Evolutionary conservation across 1,140 invertebrate species (phyloP).

Genomic region (Drosophila sucinea): DNA sequence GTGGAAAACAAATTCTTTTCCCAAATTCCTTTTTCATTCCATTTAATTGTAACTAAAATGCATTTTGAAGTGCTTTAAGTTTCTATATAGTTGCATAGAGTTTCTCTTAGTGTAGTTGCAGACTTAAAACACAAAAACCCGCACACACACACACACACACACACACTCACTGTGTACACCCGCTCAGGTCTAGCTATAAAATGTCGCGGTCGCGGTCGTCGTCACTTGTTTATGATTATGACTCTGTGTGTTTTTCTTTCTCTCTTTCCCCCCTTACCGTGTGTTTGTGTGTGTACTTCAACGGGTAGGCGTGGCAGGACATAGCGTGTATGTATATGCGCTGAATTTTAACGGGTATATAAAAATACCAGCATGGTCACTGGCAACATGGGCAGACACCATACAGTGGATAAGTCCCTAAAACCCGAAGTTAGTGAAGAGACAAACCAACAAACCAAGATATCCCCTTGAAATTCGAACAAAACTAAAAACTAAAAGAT

Average conservation of each 20-base stretch:
- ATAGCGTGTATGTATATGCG: constrained; percentile 37
- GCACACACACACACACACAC: too few species aligned
- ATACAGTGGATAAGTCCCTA: constrained; percentile 9
- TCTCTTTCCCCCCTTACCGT: not conserved
- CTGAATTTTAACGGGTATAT: constrained; percentile 55
- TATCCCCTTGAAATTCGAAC: too few species aligned
- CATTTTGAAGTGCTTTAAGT: too few species aligned
- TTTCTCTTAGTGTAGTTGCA: constrained; percentile 1
- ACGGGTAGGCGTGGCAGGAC: constrained; percentile 37
- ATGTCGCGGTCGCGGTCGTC: constrained; percentile 66
- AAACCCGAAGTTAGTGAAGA: too few species aligned
- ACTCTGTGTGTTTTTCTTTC: constrained; percentile 29
- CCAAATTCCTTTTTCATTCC: too few species aligned
- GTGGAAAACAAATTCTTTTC: too few species aligned
- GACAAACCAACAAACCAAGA: too few species aligned
- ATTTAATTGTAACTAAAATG: too few species aligned
- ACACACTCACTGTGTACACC: not conserved
- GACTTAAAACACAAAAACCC: not conserved
- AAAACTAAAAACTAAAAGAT: too few species aligned
- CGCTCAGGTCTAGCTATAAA: constrained; percentile 53
- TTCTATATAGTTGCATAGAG: not conserved
- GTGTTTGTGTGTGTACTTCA: constrained; percentile 31
- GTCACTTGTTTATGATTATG: constrained; percentile 75
- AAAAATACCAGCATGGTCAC: constrained; percentile 54
- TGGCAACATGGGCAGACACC: constrained; percentile 14